Base-by-base conservation (phyloP, 2,888 invertebrate genomes). In the Andrena praecox region DNA sequence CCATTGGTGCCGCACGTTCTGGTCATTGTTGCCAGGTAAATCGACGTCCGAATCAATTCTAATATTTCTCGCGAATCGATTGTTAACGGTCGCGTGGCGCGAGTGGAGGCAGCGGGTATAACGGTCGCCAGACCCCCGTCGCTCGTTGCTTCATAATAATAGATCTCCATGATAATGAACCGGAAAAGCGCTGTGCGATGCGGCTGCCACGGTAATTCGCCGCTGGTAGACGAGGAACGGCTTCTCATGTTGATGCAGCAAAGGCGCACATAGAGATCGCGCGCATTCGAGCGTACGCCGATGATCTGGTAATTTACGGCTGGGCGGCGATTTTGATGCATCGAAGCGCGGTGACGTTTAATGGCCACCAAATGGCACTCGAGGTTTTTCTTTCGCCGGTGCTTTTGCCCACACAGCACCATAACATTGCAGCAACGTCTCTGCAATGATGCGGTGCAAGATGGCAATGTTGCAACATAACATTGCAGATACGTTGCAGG, bases 41-140 rank as follows among this genome's bases (percentile, higher is more conserved):
- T 85, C 72, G 84, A 74, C 73, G 73, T 74, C 60, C 76, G 77
- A 84, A 84, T 84, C 78, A 76, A 84, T 85, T 84, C 78, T 68
- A 81, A 81, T 84, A 84, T 82, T 82, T 85, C 82, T 82, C 77
- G 74, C 52, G 78, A 75, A 85, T 82, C 75, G 85, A 85, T 85
- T 85, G 75, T 74, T 73, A 78, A 76, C 81, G 74, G 62, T 62
- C 56, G 31, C 27, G 52, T 52, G 52, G 7, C 12, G 29, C n/a
- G 16, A 52, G 27, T n/a, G 68, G 16, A 56, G 16, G 35, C 29
- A n/a, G 59, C 7, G 56, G 27, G 52, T 16, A 81, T 50, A 62
- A 75, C 67, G 71, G 63, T 68, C 56, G 52, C 67, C 27, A 42
- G 68, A 69, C 59, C 66, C 59, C 66, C 74, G 63, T 67, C 66